Evolutionary conservation across 2,113 vertebrate species (phyloP).

Genomic region (Vanacampus margaritifer): DNA sequence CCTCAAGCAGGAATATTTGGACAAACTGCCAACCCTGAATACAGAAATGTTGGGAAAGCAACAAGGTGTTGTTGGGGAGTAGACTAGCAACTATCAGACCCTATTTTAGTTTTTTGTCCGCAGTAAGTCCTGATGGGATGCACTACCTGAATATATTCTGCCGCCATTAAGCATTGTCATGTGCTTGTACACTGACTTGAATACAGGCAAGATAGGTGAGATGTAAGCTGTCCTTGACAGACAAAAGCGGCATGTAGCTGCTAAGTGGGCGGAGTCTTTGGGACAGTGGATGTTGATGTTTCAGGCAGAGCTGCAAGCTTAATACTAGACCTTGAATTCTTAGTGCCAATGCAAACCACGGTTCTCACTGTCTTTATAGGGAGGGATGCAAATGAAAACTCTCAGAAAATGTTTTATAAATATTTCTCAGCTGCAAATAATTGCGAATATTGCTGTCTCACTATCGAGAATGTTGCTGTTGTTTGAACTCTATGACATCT

Average conservation of each 20-base stretch:
- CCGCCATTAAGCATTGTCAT: neutral
- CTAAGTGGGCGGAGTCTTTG: conserved; percentile 34
- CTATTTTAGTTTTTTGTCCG: neutral
- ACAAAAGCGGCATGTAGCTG: conserved; percentile 40
- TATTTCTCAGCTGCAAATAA: neutral
- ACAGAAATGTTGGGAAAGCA: too few species aligned
- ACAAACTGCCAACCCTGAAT: too few species aligned
- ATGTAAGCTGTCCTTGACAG: conserved; percentile 53
- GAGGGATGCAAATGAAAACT: conserved; percentile 7
- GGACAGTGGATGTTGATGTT: conserved; percentile 39
- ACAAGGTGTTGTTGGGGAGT: too few species aligned
- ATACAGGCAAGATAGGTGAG: conserved; percentile 8
- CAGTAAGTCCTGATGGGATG: neutral
- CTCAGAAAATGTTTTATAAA: conserved; percentile 3
- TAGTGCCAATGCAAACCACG: conserved; percentile 51
- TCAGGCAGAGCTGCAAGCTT: conserved; percentile 42
- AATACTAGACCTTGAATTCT: conserved; percentile 45
- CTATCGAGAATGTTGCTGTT: neutral
- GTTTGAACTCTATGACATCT: conserved; percentile 11
- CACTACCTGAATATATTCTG: neutral
- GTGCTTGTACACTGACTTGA: conserved; percentile 10
- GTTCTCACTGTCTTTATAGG: conserved; percentile 19
- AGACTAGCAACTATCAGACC: too few species aligned
- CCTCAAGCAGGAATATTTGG: too few species aligned
- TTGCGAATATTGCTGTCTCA: neutral